Evolutionary conservation across 2,113 vertebrate species (phyloP).

Genomic region (Aythya baeri): DNA sequence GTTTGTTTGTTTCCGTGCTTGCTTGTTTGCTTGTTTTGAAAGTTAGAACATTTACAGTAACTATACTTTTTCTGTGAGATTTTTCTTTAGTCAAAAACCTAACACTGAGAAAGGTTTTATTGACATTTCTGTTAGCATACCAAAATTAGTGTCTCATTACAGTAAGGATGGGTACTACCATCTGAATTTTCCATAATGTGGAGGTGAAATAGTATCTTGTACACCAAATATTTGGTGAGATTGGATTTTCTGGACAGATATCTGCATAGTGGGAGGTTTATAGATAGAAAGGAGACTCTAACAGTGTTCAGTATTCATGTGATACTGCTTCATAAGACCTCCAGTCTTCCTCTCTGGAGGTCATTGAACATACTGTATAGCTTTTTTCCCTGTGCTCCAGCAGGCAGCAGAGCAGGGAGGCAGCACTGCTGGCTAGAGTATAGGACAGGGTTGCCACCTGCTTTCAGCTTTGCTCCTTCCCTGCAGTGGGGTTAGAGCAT

Average conservation of each 20-base stretch:
- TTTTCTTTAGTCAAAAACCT: neutral
- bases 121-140: neutral
- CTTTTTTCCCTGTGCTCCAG: neutral
- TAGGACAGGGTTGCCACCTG: neutral
- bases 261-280: neutral
- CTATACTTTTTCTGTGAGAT: neutral
- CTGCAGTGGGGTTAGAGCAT: neutral
- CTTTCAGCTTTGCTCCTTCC: neutral
- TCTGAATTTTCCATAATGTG: neutral
- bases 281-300: neutral
- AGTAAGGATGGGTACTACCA: neutral
- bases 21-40: neutral
- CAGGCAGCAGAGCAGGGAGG: neutral
- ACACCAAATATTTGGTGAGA: neutral
- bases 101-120: neutral
- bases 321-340: neutral
- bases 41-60: neutral
- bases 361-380: neutral
- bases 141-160: neutral
- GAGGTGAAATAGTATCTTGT: neutral
- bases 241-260: neutral
- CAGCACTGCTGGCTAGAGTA: accelerated
- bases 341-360: neutral
- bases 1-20: neutral
- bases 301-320: neutral